A percentile compares a stretch with the other conserved stretches of the same genome.
These are phyloP conservation scores for Lepidochrysops patricia DNA, from an alignment of 2,888 invertebrate genomes.

Conservation along the genomic window DNA sequence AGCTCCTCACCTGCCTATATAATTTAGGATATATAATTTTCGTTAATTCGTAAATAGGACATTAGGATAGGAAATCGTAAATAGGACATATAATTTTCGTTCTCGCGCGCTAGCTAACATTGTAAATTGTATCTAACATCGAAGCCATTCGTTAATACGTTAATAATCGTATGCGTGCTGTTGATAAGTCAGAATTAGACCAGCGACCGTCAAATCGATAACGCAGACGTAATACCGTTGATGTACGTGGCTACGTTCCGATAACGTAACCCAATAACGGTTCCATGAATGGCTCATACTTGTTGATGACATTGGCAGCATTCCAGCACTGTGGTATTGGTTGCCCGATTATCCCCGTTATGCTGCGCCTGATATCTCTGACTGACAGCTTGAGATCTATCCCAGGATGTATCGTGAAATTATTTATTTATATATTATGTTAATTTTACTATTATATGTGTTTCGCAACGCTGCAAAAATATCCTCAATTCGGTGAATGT, in stretches of 20 bases:
- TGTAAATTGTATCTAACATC: no score
- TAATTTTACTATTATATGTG: not conserved
- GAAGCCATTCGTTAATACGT: not conserved
- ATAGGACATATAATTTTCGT: no score
- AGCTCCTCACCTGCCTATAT: no score
- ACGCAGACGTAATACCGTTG: constrained; percentile 8
- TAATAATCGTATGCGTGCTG: constrained; percentile 5
- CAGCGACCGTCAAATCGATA: constrained; percentile 3
- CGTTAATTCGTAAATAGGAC: no score
- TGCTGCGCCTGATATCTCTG: not conserved
- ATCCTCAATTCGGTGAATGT: no score
- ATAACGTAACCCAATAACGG: constrained; percentile 13
- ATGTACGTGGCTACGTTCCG: constrained; percentile 13
- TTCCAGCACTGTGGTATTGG: constrained; percentile 11
- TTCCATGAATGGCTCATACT: constrained; percentile 13
- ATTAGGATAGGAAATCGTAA: no score
- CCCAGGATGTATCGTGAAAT: not conserved
- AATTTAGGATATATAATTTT: no score
- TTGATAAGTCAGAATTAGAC: constrained; percentile 9
- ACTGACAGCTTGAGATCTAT: not conserved
- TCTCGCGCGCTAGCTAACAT: no score
- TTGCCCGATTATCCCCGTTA: not conserved
- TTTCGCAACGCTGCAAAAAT: no score
- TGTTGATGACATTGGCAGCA: constrained; percentile 14
- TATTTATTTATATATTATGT: not conserved